These are phyloP conservation scores for Myotis davidii DNA, from an alignment of 2,113 vertebrate genomes.

Conservation along the genomic window DNA sequence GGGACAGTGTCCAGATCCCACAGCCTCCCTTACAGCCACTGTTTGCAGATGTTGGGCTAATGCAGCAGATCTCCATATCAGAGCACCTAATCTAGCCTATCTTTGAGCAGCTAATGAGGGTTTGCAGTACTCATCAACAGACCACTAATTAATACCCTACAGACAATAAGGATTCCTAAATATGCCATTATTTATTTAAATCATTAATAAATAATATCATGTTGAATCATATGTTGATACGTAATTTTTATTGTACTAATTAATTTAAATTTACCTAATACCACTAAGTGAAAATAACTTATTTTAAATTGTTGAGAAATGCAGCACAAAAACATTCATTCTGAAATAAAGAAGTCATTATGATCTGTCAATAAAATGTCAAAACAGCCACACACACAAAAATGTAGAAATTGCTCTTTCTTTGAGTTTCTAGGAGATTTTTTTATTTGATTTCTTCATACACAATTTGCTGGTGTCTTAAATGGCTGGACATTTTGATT, in stretches of 20 bases:
- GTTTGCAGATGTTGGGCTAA: background rate
- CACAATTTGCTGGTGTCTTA: background rate
- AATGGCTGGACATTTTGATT: background rate
- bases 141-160: background rate
- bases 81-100: background rate
- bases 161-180: background rate
- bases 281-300: background rate
- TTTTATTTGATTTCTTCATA: background rate
- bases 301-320: background rate
- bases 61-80: background rate
- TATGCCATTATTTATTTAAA: background rate
- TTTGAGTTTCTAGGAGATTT: background rate
- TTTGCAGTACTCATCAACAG: background rate
- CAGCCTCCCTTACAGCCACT: background rate
- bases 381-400: background rate
- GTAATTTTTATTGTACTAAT: background rate
- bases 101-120: background rate
- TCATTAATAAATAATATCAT: background rate
- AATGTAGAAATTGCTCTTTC: background rate
- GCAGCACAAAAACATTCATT: background rate
- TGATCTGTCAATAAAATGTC: background rate
- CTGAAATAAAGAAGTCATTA: background rate
- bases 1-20: too few relatives aligned
- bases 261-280: background rate
- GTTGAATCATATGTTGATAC: background rate